Conservation (phyloP, 2,888 invertebrate species). For the Agelastica alni region DNA sequence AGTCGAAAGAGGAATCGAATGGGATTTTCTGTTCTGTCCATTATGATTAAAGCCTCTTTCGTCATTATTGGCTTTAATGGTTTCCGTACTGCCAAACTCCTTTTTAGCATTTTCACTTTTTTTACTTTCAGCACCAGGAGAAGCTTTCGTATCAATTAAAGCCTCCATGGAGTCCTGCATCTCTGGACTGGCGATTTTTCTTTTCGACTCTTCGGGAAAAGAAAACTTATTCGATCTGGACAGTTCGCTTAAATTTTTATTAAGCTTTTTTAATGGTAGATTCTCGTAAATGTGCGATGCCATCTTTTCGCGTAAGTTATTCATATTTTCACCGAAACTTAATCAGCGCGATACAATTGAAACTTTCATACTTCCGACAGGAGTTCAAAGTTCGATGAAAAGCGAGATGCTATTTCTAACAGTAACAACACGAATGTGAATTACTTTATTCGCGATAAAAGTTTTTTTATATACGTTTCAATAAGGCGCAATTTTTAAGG, state of each 20-base stretch:
- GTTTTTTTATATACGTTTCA: slow-evolving; percentile 1
- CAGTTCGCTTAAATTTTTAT: slow-evolving; percentile 35
- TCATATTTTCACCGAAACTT: slow-evolving; percentile 1
- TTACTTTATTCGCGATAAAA: neutral
- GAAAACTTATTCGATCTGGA: slow-evolving; percentile 30
- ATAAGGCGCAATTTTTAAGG: slow-evolving; percentile 5
- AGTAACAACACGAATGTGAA: neutral
- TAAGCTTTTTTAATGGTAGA: slow-evolving; percentile 48
- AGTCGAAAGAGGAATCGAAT: slow-evolving; percentile 54
- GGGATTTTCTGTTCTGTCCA: slow-evolving; percentile 39
- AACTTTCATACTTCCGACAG: slow-evolving; percentile 6
- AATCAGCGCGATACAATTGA: neutral
- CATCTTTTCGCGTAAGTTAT: slow-evolving; percentile 20
- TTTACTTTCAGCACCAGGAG: slow-evolving; percentile 42
- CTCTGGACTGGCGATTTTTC: slow-evolving; percentile 48
- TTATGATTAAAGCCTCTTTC: slow-evolving; percentile 29
- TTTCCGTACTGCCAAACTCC: slow-evolving; percentile 44
- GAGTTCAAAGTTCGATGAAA: neutral
- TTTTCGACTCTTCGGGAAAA: slow-evolving; percentile 42
- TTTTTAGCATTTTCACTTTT: slow-evolving; percentile 16
- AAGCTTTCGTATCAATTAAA: slow-evolving; percentile 39
- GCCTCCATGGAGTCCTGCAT: slow-evolving; percentile 28
- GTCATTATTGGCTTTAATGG: slow-evolving; percentile 34
- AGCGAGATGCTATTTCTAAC: neutral
- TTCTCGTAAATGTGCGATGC: slow-evolving; percentile 51